Evolutionary conservation across 2,888 invertebrate species (phyloP).

Genomic region (Brachypterus glaber): DNA sequence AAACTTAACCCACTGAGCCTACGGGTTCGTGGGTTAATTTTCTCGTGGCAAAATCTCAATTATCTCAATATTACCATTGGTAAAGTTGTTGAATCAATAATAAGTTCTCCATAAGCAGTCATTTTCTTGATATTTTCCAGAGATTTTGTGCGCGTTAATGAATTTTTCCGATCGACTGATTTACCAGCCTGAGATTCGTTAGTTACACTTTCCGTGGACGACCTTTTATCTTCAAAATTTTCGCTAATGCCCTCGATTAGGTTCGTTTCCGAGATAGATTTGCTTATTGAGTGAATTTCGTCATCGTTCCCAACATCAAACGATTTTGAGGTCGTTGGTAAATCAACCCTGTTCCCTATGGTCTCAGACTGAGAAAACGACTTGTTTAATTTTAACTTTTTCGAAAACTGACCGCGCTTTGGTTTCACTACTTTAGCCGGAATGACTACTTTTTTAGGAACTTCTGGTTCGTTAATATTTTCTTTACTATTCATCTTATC

Average conservation of each 20-base stretch:
- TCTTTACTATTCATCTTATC: neutral
- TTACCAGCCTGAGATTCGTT: slow-evolving; percentile 22
- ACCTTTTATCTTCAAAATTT: slow-evolving; percentile 26
- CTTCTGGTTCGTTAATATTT: neutral
- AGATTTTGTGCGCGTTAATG: slow-evolving; percentile 31
- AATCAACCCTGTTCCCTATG: no score
- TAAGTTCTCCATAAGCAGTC: slow-evolving; percentile 39
- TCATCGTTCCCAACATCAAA: slow-evolving; percentile 22
- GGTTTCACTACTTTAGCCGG: slow-evolving; percentile 19
- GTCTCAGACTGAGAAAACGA: no score
- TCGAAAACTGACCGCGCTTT: slow-evolving; percentile 27
- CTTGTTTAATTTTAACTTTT: slow-evolving; percentile 29
- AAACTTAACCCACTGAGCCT: no score
- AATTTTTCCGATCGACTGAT: slow-evolving; percentile 16
- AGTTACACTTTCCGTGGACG: slow-evolving; percentile 17
- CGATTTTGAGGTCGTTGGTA: slow-evolving; percentile 8
- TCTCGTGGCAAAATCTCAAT: no score
- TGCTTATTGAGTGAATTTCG: slow-evolving; percentile 23
- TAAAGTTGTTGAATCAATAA: slow-evolving; percentile 29
- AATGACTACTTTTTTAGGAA: slow-evolving; percentile 10
- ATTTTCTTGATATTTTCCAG: slow-evolving; percentile 35
- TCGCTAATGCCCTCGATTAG: slow-evolving; percentile 32
- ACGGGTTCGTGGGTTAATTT: no score
- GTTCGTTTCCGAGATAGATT: slow-evolving; percentile 33
- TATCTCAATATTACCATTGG: slow-evolving; percentile 27